Percentiles rank a stretch among this genome's conserved stretches.
Evolutionary conservation across 30 jellyfish, hydroid and myxozoan species (phyloP).

Genomic region (Hydra vulgaris): DNA sequence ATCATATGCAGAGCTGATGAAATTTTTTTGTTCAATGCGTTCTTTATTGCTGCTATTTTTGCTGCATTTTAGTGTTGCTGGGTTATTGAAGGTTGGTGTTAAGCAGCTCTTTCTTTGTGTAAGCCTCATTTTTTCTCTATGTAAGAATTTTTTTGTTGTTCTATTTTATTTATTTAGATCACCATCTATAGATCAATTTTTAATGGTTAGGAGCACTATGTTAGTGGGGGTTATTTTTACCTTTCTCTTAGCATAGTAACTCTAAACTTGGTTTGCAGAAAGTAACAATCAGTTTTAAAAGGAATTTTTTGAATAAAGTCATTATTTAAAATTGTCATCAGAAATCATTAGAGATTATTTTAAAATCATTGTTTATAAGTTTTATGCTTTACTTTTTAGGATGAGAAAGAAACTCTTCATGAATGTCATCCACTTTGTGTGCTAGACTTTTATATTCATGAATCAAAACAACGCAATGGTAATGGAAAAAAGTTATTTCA

Average conservation of each 20-base stretch:
- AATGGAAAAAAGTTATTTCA: constrained; percentile 58
- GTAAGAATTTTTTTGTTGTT: neutral
- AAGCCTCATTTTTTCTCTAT: neutral
- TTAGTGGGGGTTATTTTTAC: too few relatives aligned
- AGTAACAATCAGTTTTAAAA: too few relatives aligned
- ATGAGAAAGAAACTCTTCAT: constrained; percentile 49
- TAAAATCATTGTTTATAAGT: too few relatives aligned
- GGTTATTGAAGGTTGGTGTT: constrained; percentile 26
- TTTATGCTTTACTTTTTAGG: constrained; percentile 41
- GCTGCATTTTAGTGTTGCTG: constrained; percentile 13
- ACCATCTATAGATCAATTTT: too few relatives aligned
- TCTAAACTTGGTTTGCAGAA: too few relatives aligned
- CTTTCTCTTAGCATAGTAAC: too few relatives aligned
- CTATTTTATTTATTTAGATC: too few relatives aligned
- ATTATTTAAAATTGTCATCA: too few relatives aligned
- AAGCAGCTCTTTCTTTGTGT: constrained; percentile 34
- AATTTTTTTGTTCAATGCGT: neutral
- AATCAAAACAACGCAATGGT: constrained; percentile 67
- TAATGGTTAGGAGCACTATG: too few relatives aligned
- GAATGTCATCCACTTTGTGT: constrained; percentile 83
- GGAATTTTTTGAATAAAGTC: too few relatives aligned
- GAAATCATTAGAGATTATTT: too few relatives aligned
- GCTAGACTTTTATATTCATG: constrained; percentile 86
- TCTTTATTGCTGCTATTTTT: neutral
- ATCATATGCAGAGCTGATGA: too few relatives aligned